phyloP scores from a whole-genome alignment of 2,113 vertebrate species.

The Hippocampus zosterae region DNA sequence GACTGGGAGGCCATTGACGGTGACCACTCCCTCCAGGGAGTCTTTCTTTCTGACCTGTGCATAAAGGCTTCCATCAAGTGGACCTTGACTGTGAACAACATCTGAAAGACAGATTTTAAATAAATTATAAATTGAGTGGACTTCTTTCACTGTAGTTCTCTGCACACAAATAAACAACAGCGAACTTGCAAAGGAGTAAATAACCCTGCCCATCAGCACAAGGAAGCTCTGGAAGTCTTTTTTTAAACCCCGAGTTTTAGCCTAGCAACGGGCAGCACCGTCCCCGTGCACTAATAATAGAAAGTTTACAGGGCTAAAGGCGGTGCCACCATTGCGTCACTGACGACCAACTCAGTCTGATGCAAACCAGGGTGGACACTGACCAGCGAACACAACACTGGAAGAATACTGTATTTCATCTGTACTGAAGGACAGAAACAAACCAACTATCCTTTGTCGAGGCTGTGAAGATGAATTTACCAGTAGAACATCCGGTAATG shows the following conservation, averaged over 20 bases:
- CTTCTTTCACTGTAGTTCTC: slow-evolving; percentile 5
- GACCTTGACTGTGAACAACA: slow-evolving; percentile 89
- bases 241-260: slow-evolving; percentile 23
- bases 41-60: slow-evolving; percentile 93
- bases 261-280: slow-evolving; percentile 40
- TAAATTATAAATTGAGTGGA: background rate
- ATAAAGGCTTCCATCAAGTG: slow-evolving; percentile 92
- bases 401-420: background rate
- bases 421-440: background rate
- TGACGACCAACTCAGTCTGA: slow-evolving; percentile 32
- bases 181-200: background rate
- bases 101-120: slow-evolving; percentile 70
- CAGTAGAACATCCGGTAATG: background rate
- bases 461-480: background rate
- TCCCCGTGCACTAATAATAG: slow-evolving; percentile 53
- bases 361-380: slow-evolving; percentile 22
- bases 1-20: slow-evolving; percentile 70
- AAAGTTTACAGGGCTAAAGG: slow-evolving; percentile 35
- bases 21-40: slow-evolving; percentile 77
- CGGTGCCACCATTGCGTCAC: slow-evolving; percentile 54
- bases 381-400: slow-evolving; percentile 20
- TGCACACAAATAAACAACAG: background rate
- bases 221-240: slow-evolving; percentile 19
- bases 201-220: slow-evolving; percentile 11
- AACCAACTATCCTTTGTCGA: slow-evolving; percentile 9